Conservation (phyloP, 2,113 vertebrate species). For the Hemiprocne comata region DNA sequence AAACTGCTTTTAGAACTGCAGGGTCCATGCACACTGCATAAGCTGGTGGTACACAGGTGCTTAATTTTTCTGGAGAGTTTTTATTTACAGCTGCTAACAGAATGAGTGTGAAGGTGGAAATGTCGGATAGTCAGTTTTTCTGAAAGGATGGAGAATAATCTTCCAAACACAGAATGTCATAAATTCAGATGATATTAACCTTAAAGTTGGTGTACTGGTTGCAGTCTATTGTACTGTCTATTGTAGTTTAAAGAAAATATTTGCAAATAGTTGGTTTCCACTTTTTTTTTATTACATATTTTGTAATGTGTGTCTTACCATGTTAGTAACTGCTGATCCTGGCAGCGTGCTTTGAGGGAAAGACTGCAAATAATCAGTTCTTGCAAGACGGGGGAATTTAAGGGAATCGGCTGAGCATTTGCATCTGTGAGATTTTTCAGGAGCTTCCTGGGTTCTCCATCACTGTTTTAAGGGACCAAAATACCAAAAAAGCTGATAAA, state of each 20-base stretch:
- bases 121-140: neutral
- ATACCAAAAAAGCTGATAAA: neutral
- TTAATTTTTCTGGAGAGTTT: neutral
- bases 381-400: neutral
- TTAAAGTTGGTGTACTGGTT: neutral
- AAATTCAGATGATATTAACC: neutral
- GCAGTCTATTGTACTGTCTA: neutral
- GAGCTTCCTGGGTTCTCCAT: neutral
- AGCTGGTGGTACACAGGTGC: neutral
- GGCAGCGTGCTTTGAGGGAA: conserved; percentile 12
- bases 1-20: neutral
- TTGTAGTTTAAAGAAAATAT: neutral
- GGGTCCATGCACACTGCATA: neutral
- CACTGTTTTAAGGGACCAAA: conserved; percentile 5
- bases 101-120: neutral
- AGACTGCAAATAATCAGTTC: neutral
- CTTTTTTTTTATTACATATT: neutral
- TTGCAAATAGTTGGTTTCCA: neutral
- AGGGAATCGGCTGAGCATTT: neutral
- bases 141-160: neutral
- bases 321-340: conserved; percentile 9
- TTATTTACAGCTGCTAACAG: neutral
- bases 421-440: neutral
- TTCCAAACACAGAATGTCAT: neutral
- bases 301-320: neutral